A percentile compares a stretch with the other conserved stretches of the same genome.
Conservation (phyloP, 2,113 vertebrate species). For the Rhinopomastus cyanomelas region DNA sequence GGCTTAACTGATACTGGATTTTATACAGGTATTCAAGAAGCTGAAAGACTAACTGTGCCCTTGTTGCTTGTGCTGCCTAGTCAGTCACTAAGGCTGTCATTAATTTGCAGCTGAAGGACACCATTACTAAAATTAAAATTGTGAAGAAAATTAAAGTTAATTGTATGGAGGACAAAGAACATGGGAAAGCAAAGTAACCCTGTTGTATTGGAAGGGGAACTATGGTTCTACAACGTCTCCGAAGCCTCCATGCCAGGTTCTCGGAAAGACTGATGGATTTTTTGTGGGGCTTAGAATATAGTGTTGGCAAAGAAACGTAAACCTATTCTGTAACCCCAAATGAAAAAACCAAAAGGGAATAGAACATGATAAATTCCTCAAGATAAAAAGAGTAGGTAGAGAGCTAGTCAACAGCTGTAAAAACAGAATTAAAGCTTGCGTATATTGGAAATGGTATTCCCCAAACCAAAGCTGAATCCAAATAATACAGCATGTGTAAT, state of each 20-base stretch:
- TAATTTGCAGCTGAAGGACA: neutral
- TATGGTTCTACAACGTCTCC: neutral
- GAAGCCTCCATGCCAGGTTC: neutral
- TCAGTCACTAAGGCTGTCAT: neutral
- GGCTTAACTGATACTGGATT: neutral
- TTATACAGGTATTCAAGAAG: neutral
- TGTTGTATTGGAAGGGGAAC: neutral
- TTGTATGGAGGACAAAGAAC: neutral
- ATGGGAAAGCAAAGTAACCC: accelerated
- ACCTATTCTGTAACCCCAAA: slow-evolving; percentile 13
- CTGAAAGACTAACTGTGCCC: neutral
- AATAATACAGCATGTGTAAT: slow-evolving; percentile 17
- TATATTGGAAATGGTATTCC: slow-evolving; percentile 38
- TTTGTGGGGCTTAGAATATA: neutral
- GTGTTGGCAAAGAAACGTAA: slow-evolving; percentile 10
- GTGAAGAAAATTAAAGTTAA: too few species aligned
- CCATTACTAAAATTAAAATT: neutral
- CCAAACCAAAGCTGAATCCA: slow-evolving; percentile 32
- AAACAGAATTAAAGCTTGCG: slow-evolving; percentile 49
- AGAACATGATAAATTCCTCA: slow-evolving; percentile 20
- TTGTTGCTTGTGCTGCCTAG: neutral
- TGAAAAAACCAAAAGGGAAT: neutral
- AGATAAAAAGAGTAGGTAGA: slow-evolving; percentile 16
- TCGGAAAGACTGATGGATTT: neutral
- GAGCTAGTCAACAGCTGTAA: slow-evolving; percentile 44